Evolutionary conservation across 1,140 invertebrate genomes (phyloP), one percentile per base, ranked within the genome.

Genomic region (Drosophila suzukii): DNA sequence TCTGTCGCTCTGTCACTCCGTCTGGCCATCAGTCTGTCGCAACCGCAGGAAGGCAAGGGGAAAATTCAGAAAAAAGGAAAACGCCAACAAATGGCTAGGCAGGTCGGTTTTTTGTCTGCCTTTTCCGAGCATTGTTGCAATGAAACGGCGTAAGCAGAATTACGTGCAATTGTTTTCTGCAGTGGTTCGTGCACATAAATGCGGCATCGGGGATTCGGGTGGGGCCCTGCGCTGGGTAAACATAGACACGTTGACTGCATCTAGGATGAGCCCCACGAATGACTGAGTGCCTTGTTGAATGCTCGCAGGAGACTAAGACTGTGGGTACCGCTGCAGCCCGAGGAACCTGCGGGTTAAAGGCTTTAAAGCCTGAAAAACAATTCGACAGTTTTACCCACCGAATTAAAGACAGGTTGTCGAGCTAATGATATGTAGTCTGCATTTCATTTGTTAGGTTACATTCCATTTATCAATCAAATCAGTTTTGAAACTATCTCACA

Each of bases 121-220:
- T 57, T 56, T 72, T 71, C 60, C 59, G 34, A 67, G 78, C 68
- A 71, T 75, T 90, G 81, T 90, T 78, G 85, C 81, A 85, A 85
- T 81, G 85, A 49, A 75, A 89, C 84, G 53, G 70, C 86, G 85
- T 90, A 86, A 90, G 85, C 85, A 90, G 85, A 90, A 90, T 90
- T 90, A 90, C 85, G 85, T 90, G 85, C 85, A 84, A 90, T 90
- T 90, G 85, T 90, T 90, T 85, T 91, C 78, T 83, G 88, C 83
- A 84, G 47, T 81, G 80, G 73, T 72, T 73, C 83, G 79, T 88
- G 79, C 78, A 89, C 83, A 88, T 88, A 88, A 88, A 88, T 78
- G 71, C 75, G 75, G 68, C 72, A 62, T 54, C 49, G 39, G 59
- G 51, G 44, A 73, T 24, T 38, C 41, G 62, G 30, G 46, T 47